Evolutionary conservation across 2,888 invertebrate species (phyloP).

Genomic region (Cosmia pyralina): DNA sequence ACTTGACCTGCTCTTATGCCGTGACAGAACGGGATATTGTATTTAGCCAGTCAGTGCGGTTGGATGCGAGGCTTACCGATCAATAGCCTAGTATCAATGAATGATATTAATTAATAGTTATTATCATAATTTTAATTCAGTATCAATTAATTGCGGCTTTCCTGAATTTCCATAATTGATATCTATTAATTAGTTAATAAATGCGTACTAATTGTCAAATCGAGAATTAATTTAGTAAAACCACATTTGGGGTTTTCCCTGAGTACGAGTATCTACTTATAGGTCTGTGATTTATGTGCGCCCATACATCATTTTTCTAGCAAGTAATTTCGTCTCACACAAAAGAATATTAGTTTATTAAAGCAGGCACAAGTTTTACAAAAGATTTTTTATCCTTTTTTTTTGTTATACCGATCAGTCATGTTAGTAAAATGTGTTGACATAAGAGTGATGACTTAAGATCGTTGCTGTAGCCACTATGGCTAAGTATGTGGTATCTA

Average conservation of each 20-base stretch:
- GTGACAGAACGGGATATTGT: not conserved
- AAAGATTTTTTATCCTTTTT: conserved; percentile 1
- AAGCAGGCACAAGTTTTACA: too few relatives aligned
- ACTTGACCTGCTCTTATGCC: not conserved
- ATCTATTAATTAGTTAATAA: not conserved
- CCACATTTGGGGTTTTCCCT: not conserved
- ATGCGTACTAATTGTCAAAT: not conserved
- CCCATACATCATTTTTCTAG: not conserved
- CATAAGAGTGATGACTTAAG: conserved; percentile 31
- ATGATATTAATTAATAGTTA: not conserved
- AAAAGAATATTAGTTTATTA: too few relatives aligned
- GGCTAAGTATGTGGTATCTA: conserved; percentile 13
- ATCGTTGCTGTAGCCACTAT: not conserved
- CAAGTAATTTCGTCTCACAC: not conserved
- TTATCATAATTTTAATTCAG: not conserved
- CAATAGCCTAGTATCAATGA: not conserved
- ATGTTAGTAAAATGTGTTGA: conserved; percentile 19
- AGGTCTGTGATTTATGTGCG: not conserved
- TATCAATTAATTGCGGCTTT: conserved; percentile 11
- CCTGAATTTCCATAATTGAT: not conserved
- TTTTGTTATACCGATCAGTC: conserved; percentile 32
- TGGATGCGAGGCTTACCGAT: too few relatives aligned
- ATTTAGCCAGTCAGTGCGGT: not conserved
- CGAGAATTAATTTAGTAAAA: not conserved
- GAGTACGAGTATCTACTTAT: too few relatives aligned